Evolutionary conservation across 1,140 invertebrate species (phyloP).

Genomic region (Brachionus plicatilis): DNA sequence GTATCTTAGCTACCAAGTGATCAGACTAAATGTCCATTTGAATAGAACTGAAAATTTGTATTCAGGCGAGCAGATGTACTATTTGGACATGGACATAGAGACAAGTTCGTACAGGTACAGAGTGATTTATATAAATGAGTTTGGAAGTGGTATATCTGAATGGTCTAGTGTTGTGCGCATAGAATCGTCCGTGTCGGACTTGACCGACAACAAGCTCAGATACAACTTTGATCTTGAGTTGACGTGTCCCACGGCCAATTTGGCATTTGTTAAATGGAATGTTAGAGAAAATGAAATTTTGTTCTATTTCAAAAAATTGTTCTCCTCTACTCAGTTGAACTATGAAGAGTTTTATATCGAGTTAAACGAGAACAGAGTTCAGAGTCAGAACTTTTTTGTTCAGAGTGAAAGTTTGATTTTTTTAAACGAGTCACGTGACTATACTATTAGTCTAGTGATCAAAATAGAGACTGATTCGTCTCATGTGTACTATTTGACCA

Average conservation of each 20-base stretch:
- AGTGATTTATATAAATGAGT: slow-evolving; percentile 25
- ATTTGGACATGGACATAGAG: not conserved
- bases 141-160: not conserved
- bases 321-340: not conserved
- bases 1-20: slow-evolving; percentile 23
- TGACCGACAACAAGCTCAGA: not conserved
- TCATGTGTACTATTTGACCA: not conserved
- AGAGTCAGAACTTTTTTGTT: not conserved
- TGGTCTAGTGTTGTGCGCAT: not conserved
- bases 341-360: not conserved
- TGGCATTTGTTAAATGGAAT: not conserved
- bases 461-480: not conserved
- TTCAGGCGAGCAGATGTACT: not conserved
- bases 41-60: slow-evolving; percentile 23
- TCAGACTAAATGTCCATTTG: not conserved
- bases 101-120: not conserved
- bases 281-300: not conserved
- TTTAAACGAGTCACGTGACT: not conserved
- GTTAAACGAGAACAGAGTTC: not conserved
- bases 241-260: not conserved
- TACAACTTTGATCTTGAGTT: not conserved
- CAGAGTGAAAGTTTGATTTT: not conserved
- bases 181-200: not conserved
- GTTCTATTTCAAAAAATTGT: not conserved
- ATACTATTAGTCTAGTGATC: not conserved